Base-by-base conservation (phyloP, 2,888 invertebrate genomes). In the Drosophila formosana region DNA sequence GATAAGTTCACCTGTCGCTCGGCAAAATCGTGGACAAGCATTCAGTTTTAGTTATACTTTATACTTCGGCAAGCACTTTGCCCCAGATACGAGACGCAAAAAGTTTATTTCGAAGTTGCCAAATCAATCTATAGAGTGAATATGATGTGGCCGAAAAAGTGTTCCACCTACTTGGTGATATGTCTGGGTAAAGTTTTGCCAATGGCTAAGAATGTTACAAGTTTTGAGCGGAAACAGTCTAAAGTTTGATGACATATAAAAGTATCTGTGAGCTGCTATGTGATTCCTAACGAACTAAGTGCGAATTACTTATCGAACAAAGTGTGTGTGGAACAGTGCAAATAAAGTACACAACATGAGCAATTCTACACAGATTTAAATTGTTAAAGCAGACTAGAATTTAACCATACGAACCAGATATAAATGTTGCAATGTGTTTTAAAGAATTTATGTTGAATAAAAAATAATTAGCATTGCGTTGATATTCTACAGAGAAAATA, bases 121-220 rank as follows among this genome's bases (percentile, higher is more conserved):
- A 41, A 63, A 45, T 43, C 2, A n/a, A 43, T 32, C 7, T 45
- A 43, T 32, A n/a, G 55, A 68, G 66, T 63, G 61, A 80, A 85
- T 82, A 91, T 90, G 90, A 88, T 86, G 75, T 75, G 82, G 72
- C 47, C 81, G 30, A 91, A 88, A 70, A 90, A 86, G 68, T 82
- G 60, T 43, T 82, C 89, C 57, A 87, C 91, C 47, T 90, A 85
- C 63, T 78, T 91, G 76, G 75, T 91, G 79, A 88, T 91, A 60
- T 84, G 89, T 66, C 68, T 91, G 57, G 89, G 91, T 91, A 91
- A 80, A 81, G 70, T 87, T 80, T 13, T 8, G 34, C 3, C 7
- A 56, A 39, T 62, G 45, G 60, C 32, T 63, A 9, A 55, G 41
- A 58, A 18, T 57, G 49, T 51, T 37, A 8, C n/a, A 70, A 67